Percentiles rank a stretch among this genome's conserved stretches.
Evolutionary conservation across 2,113 vertebrate genomes (phyloP).

Genomic region (Epinephelus moara): DNA sequence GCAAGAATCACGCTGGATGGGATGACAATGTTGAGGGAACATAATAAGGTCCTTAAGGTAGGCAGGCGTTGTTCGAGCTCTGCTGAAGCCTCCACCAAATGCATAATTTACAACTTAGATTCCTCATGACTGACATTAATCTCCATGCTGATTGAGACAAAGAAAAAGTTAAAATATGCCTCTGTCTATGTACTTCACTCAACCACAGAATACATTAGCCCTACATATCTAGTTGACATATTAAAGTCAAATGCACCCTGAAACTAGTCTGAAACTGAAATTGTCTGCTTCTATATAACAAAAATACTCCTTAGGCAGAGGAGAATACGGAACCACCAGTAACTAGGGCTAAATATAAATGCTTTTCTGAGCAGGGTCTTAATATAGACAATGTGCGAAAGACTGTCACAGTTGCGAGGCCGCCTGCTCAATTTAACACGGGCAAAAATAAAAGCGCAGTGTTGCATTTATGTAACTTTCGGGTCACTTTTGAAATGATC

Average conservation of each 20-base stretch:
- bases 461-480: conserved; percentile 77
- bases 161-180: conserved; percentile 1
- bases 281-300: conserved; percentile 63
- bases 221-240: not conserved
- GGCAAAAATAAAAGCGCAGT: conserved; percentile 78
- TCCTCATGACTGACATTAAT: conserved; percentile 8
- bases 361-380: conserved; percentile 82
- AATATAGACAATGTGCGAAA: conserved; percentile 84
- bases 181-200: not conserved
- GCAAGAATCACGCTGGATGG: conserved; percentile 39
- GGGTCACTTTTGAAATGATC: conserved; percentile 54
- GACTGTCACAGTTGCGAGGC: conserved; percentile 81
- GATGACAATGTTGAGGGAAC: conserved; percentile 50
- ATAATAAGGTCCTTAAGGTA: conserved; percentile 63
- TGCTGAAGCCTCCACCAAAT: conserved; percentile 16
- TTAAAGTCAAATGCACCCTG: conserved; percentile 31
- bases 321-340: conserved; percentile 80
- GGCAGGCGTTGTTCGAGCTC: conserved; percentile 14
- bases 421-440: conserved; percentile 79
- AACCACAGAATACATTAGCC: conserved; percentile 25
- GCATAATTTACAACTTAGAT: conserved; percentile 32
- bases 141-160: conserved; percentile 1
- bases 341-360: conserved; percentile 83
- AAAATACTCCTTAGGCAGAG: conserved; percentile 64
- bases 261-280: conserved; percentile 59